Evolutionary conservation across 1,140 invertebrate species (phyloP).

Genomic region (Charaxes varanes): DNA sequence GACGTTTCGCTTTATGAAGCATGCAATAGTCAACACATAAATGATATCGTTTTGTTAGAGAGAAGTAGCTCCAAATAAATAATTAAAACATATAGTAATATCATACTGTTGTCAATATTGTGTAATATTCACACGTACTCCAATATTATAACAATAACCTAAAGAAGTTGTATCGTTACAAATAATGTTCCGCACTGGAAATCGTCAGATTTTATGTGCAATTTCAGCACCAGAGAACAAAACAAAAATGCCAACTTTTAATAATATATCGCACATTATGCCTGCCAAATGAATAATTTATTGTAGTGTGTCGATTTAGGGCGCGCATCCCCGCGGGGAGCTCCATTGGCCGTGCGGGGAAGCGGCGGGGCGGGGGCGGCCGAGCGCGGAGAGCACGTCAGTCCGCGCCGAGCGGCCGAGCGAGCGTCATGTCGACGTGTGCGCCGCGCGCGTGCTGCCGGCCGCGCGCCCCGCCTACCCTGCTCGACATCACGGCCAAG

Average conservation of each 20-base stretch:
- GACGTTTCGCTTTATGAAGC: no score
- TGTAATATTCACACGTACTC: neutral
- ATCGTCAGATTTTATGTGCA: constrained; percentile 1
- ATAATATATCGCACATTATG: constrained; percentile 73
- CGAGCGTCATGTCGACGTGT: constrained; percentile 66
- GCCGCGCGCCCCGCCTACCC: constrained; percentile 76
- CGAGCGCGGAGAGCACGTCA: constrained; percentile 31
- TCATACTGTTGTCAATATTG: no score
- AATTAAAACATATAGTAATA: no score
- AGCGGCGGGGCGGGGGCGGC: constrained; percentile 18
- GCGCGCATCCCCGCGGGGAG: constrained; percentile 50
- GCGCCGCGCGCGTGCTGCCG: constrained; percentile 69
- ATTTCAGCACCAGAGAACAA: constrained; percentile 10
- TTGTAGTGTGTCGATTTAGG: constrained; percentile 61
- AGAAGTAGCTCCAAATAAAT: no score
- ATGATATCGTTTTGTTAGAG: no score
- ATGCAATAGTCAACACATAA: no score
- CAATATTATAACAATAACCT: no score
- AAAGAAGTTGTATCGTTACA: no score
- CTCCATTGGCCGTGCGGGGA: constrained; percentile 15
- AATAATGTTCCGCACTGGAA: constrained; percentile 2
- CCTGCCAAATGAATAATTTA: constrained; percentile 71
- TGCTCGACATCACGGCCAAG: constrained; percentile 88
- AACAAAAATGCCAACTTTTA: constrained; percentile 67
- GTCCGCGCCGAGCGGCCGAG: constrained; percentile 63